Evolutionary conservation across 53 echinoderm and acorn worm species (phyloP), one percentile per base, ranked within the genome.

Genomic region (Echinometra lucunter): DNA sequence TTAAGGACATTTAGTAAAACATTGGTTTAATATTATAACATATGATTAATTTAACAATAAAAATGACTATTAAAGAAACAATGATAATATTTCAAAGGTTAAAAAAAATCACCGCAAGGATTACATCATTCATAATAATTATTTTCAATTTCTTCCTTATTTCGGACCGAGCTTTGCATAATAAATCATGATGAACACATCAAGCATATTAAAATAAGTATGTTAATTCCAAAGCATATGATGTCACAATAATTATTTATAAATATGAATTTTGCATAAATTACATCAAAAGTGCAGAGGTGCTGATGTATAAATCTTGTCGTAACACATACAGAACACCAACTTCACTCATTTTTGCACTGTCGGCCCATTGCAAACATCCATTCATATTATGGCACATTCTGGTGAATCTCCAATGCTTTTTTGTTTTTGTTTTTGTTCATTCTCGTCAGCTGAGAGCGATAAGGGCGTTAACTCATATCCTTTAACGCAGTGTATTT

Each of bases 221-320:
- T 85, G 85, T 85, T 49, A 85, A 49, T 85, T n/a, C 23, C 85
- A 85, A 85, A 85, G 15, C 49, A 85, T 85, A 47, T 85, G n/a
- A n/a, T n/a, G 28, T 78, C 10, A 35, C 38, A 78, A 40, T 19
- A 40, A 40, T 3, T 78, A 85, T 27, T 85, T 45, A 49, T 85
- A 45, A 45, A 27, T 85, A 85, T n/a, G 28, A 6, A 6, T 78
- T 19, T 78, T 45, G 85, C 85, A 85, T 85, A 85, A 85, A 45
- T 47, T 49, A n/a, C 49, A 45, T 47, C 3, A 2, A 49, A 37
- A 1, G 27, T 13, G 28, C 21, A 49, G n/a, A 85, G n/a, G 6
- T 47, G n/a, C 11, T 53, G 9, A 47, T 37, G 28, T n/a, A 47
- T 35, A 49, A 17, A 47, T n/a, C 3, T 19, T 80, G 16, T 80